These are phyloP conservation scores for Dryomyza anilis DNA, from an alignment of 2,888 invertebrate species.

Conservation along the genomic window DNA sequence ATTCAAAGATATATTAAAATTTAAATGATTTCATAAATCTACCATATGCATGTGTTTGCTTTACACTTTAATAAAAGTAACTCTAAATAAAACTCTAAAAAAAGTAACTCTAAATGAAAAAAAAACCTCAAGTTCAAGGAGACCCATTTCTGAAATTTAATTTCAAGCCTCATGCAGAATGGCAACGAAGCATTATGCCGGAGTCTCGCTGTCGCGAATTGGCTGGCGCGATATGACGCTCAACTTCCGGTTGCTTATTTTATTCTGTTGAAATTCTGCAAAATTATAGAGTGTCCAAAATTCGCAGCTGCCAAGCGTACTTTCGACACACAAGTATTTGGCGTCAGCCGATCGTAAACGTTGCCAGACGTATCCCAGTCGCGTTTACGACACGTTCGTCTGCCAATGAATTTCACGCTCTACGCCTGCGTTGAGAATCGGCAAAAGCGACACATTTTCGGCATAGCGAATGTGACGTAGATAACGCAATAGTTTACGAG, in stretches of 20 bases:
- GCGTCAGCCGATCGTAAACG: constrained; percentile 17
- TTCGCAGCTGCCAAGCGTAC: no score
- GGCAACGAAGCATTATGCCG: background rate
- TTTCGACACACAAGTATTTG: no score
- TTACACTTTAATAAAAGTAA: no score
- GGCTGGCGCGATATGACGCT: background rate
- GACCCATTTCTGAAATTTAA: background rate
- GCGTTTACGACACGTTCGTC: constrained; percentile 16
- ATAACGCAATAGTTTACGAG: no score
- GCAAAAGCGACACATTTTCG: constrained; percentile 3
- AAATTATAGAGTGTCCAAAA: no score
- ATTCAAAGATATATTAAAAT: no score
- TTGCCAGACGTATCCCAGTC: background rate
- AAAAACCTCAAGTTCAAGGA: constrained; percentile 5
- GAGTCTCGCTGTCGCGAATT: background rate
- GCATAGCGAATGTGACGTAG: no score
- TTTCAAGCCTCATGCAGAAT: background rate
- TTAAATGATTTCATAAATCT: no score
- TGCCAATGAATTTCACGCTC: constrained; percentile 16
- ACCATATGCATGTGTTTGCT: no score
- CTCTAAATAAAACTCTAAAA: no score
- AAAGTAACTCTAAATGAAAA: no score
- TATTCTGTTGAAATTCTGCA: no score
- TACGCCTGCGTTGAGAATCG: constrained; percentile 20
- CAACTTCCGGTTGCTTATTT: constrained; percentile 17